A percentile compares a stretch with the other conserved stretches of the same genome.
phyloP scores from a whole-genome alignment of 2,888 invertebrate species.

The Drosophila lacicola region DNA sequence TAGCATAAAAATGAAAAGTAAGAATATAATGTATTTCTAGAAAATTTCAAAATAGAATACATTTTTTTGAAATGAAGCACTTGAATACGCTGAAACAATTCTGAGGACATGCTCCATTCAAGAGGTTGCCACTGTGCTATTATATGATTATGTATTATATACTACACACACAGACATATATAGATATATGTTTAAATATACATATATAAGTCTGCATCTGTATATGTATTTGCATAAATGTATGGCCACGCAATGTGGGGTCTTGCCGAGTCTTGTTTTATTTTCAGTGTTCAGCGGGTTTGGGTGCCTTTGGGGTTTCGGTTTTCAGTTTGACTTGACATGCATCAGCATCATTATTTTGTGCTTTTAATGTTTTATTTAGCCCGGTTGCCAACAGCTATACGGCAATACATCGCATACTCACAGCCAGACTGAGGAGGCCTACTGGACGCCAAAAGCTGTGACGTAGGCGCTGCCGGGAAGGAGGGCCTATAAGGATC shows the following conservation, averaged over 20 bases:
- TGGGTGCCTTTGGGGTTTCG: conserved; percentile 66
- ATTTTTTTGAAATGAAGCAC: conserved; percentile 4
- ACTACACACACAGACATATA: not conserved
- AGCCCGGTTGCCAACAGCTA: conserved; percentile 68
- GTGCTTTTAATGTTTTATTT: conserved; percentile 78
- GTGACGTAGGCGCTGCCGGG: not conserved
- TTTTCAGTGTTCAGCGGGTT: conserved; percentile 29
- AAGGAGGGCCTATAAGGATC: not conserved
- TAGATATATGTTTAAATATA: not conserved
- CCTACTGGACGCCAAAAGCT: conserved; percentile 43
- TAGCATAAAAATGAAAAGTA: too few relatives aligned
- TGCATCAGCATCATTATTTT: conserved; percentile 78
- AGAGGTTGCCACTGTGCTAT: conserved; percentile 35
- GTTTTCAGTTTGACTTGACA: conserved; percentile 76
- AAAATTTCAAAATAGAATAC: not conserved
- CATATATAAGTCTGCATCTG: conserved; percentile 8
- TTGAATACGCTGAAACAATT: conserved; percentile 4
- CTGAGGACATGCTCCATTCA: conserved; percentile 12
- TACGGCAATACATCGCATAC: conserved; percentile 53
- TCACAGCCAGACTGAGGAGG: conserved; percentile 11
- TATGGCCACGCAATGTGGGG: conserved; percentile 31
- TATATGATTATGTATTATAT: conserved; percentile 33
- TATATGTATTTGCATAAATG: conserved; percentile 16
- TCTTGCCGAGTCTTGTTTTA: conserved; percentile 48
- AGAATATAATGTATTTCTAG: too few relatives aligned